Conservation (phyloP, 1,140 invertebrate genomes). For the Cotesia chilonis region DNA sequence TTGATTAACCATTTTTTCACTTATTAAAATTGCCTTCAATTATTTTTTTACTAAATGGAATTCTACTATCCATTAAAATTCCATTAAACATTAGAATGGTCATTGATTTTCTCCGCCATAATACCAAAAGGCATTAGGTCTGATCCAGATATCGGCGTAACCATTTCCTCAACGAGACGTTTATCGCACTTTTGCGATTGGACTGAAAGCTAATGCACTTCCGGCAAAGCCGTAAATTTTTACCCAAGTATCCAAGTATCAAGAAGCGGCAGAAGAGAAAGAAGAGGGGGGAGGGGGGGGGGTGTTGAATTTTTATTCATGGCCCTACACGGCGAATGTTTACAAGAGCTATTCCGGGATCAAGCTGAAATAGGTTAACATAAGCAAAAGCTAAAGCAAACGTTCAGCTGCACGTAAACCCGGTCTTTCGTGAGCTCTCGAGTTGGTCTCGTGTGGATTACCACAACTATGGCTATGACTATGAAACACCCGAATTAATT, state of each 20-base stretch:
- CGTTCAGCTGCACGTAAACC: constrained; percentile 20
- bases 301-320: constrained; percentile 14
- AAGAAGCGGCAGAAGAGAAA: neutral
- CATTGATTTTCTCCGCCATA: too few species aligned
- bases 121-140: neutral
- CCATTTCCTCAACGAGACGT: neutral
- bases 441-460: constrained; percentile 28
- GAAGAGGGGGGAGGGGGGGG: neutral
- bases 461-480: constrained; percentile 30
- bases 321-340: constrained; percentile 45
- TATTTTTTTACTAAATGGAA: too few species aligned
- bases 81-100: too few species aligned
- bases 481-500: constrained; percentile 35
- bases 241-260: too few species aligned
- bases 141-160: neutral
- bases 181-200: neutral
- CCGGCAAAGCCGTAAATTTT: constrained; percentile 26
- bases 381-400: constrained; percentile 49
- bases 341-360: constrained; percentile 54
- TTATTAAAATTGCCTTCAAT: too few species aligned
- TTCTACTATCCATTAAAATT: too few species aligned
- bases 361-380: constrained; percentile 44
- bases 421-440: neutral
- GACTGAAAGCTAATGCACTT: constrained; percentile 30
- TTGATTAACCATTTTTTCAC: too few species aligned